These are phyloP conservation scores for Streptopelia turtur DNA, from an alignment of 2,797 vertebrate genomes.

Conservation along the genomic window DNA sequence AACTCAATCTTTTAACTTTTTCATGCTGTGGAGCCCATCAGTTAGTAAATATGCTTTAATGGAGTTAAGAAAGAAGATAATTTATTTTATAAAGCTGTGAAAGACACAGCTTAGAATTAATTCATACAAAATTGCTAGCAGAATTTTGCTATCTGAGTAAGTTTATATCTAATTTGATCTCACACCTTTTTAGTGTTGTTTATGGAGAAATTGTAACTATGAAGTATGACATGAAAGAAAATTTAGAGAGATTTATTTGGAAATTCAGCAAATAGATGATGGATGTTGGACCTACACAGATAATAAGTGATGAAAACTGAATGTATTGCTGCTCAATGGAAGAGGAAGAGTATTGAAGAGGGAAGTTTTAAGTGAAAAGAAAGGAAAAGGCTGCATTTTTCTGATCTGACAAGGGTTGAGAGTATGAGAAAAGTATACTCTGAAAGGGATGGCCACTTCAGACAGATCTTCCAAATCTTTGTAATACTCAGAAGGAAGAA, in stretches of 20 bases:
- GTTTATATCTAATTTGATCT: background rate
- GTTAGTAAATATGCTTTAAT: background rate
- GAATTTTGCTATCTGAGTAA: background rate
- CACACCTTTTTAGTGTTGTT: background rate
- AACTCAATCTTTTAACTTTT: background rate
- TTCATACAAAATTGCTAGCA: background rate
- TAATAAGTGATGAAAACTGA: background rate
- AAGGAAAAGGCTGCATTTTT: background rate
- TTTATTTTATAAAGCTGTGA: slow-evolving; percentile 1
- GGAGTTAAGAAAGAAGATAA: background rate
- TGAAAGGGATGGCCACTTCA: background rate
- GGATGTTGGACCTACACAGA: background rate
- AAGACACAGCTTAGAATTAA: background rate
- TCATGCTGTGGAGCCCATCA: background rate
- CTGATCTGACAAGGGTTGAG: background rate
- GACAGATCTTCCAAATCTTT: background rate
- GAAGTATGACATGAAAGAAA: background rate
- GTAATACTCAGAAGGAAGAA: background rate
- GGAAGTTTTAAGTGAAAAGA: background rate
- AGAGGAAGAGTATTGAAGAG: background rate
- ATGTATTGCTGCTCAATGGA: background rate
- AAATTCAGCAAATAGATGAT: background rate
- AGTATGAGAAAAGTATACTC: background rate
- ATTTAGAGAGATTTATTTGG: background rate
- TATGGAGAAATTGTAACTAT: background rate